phyloP scores from a whole-genome alignment of 2,888 invertebrate genomes.

The Ferdinandea cuprea region DNA sequence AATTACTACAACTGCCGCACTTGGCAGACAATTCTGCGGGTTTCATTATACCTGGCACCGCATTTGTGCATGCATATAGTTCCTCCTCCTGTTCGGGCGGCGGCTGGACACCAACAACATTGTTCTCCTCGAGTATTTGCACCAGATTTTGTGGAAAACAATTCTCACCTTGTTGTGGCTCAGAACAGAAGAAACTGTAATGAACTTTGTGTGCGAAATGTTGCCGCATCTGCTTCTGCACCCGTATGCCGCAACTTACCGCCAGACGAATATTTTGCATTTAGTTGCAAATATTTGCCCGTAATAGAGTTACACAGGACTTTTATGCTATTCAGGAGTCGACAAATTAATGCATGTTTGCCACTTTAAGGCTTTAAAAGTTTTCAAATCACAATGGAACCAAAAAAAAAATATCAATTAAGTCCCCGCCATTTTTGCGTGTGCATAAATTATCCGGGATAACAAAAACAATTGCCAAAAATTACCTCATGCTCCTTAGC shows the following conservation, averaged over 20 bases:
- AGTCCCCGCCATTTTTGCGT: too few relatives aligned
- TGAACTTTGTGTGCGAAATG: too few relatives aligned
- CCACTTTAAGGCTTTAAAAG: too few relatives aligned
- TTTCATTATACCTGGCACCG: conserved; percentile 67
- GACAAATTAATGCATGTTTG: too few relatives aligned
- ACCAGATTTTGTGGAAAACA: conserved; percentile 52
- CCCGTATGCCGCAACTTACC: background rate
- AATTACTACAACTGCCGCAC: conserved; percentile 47
- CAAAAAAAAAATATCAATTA: too few relatives aligned
- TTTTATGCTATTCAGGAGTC: background rate
- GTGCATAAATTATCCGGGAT: too few relatives aligned
- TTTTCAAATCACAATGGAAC: too few relatives aligned
- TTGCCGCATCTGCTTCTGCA: background rate
- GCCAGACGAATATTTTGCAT: background rate
- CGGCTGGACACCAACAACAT: background rate
- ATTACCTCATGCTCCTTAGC: conserved; percentile 61
- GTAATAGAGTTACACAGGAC: background rate
- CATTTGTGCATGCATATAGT: conserved; percentile 55
- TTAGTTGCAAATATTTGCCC: background rate
- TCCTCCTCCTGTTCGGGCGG: conserved; percentile 4
- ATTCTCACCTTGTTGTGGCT: conserved; percentile 69
- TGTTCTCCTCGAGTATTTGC: conserved; percentile 50
- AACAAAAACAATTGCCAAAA: conserved; percentile 68
- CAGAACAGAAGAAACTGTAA: background rate
- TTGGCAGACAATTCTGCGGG: conserved; percentile 71